A percentile compares a stretch with the other conserved stretches of the same genome.
Evolutionary conservation across 2,797 vertebrate genomes (phyloP).

Genomic region (Loris lydekkerianus): DNA sequence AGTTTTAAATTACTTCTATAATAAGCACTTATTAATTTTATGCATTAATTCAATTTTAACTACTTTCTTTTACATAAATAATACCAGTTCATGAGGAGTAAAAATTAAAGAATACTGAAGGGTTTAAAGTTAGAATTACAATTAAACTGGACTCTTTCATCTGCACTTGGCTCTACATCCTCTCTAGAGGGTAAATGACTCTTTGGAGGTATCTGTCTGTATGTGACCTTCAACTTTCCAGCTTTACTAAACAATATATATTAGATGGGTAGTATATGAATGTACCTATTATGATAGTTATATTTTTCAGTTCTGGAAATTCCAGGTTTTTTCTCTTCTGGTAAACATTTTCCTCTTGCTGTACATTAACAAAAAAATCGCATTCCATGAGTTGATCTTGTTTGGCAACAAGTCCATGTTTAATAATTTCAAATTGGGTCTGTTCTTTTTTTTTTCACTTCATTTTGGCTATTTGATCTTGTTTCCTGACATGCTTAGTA

Average conservation of each 20-base stretch:
- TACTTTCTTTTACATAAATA: background rate
- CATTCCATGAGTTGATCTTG: background rate
- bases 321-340: background rate
- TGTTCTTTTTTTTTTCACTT: background rate
- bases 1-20: background rate
- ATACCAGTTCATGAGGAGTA: background rate
- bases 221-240: background rate
- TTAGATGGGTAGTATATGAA: background rate
- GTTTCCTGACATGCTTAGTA: background rate
- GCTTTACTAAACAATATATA: background rate
- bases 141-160: background rate
- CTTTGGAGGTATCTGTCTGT: background rate
- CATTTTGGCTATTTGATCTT: background rate
- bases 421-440: background rate
- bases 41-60: background rate
- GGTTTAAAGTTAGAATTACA: background rate
- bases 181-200: background rate
- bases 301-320: background rate
- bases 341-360: background rate
- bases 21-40: background rate
- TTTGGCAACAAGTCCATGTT: background rate
- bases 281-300: background rate
- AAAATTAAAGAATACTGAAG: background rate
- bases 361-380: background rate
- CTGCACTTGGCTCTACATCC: background rate